Base-by-base conservation (phyloP, 2,888 invertebrate species). In the Cephus sareptanus region DNA sequence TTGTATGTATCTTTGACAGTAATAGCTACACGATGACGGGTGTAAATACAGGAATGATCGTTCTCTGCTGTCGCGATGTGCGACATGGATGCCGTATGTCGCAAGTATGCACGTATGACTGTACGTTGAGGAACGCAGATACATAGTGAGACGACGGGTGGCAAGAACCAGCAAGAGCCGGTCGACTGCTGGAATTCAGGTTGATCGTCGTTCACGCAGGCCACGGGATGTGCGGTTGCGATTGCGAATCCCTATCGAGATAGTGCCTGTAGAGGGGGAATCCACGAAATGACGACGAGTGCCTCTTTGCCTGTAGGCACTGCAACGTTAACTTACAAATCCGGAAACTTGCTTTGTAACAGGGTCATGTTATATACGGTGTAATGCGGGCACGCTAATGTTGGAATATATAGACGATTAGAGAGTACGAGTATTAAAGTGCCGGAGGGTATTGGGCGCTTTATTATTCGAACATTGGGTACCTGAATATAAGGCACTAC, bases 141-240 rank as follows among this genome's bases (percentile, higher is more conserved):
- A 34, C 13, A 31, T 34, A 31, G 71, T 34, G 74, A 77, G 34
- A 73, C 2, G 79, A 68, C 31, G 76, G 71, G 76, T 74, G 73
- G 74, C 34, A 73, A 79, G 73, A 76, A 79, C 76, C 78, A 74
- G 76, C 77, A 79, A 76, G 80, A 79, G 77, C 40, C 56, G 23
- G 56, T 56, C 56, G 76, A 71, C 71, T 31, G 13, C 31, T 31
- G 71, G 71, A 71, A 71, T 71, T 76, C 79, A 79, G 79, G 77
- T 80, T 77, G 77, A 79, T 80, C 80, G 77, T 79, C 79, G 77
- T 77, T 79, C 80, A 30, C 30, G 75, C 74, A 69, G 71, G 15
- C 33, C 31, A 31, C 11, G 33, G 71, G 71, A 71, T 71, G 71
- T 15, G 15, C 71, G 71, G 6, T 71, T 12, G 71, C 31, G 71